Evolutionary conservation across 92 coral and sea anemone species (phyloP), one percentile per base, ranked within the genome.

Genomic region (Heteractis magnifica): DNA sequence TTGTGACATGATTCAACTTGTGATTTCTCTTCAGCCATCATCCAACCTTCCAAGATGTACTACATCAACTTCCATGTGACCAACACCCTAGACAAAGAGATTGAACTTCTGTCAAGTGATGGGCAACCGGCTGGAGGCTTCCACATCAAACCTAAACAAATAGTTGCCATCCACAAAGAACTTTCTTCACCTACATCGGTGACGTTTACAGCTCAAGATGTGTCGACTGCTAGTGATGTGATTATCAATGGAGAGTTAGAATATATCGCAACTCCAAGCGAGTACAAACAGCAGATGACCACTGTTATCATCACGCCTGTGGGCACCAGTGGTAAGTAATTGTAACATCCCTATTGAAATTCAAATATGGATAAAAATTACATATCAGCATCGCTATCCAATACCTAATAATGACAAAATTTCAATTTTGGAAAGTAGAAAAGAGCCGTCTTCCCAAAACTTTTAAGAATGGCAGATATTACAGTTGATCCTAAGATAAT

Each of bases 21-120:
- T 78, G 10, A n/a, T 78, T 56, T 78, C 18, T 19, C 85, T 59
- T 23, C 83, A 95, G 98, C 93, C 4, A 79, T 91, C 53, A 84
- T 95, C 7, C 98, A 95, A 79, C 98, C 97, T 8, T 83, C 98
- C 65, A 95, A 95, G 81, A 88, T 86, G 92, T 94, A 86, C 86
- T 92, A 90, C 82, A 87, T 88, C 82, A 90, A 86, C 56, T 85
- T 95, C 78, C 74, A 86, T 19, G 89, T 94, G 16, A 81, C 80
- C 89, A 95, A 95, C 88, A 90, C 89, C 34, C 83, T 87, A 10
- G 80, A 79, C 60, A 88, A 88, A 51, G 85, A 89, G 4, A 70
- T 95, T 20, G 85, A 80, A 16, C 81, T 95, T 6, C 82, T 88
- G 26, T 86, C 97, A 71, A 93, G 90, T 82, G 98, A 95, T 84